These are phyloP conservation scores for Malacoctenus gilli DNA, from an alignment of 2,797 vertebrate species.

Conservation along the genomic window DNA sequence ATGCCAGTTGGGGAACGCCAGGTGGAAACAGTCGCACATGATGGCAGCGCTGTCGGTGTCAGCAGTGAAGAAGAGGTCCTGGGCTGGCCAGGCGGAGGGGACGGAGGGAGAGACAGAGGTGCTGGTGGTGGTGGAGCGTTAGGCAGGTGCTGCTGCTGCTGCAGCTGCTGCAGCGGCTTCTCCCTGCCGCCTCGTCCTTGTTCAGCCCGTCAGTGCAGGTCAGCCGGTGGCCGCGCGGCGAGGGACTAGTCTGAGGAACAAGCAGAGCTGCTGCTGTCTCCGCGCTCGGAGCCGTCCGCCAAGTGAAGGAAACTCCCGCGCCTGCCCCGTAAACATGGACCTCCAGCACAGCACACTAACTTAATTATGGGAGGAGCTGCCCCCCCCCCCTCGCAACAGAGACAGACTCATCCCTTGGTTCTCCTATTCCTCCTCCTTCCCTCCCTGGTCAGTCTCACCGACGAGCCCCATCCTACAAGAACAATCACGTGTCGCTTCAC, in stretches of 20 bases:
- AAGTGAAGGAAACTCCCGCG: constrained; percentile 80
- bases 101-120: constrained; percentile 14
- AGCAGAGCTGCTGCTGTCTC: constrained; percentile 70
- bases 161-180: constrained; percentile 37
- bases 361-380: constrained; percentile 82
- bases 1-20: constrained; percentile 97
- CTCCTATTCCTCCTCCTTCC: constrained; percentile 8
- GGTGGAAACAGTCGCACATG: constrained; percentile 99
- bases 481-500: background rate
- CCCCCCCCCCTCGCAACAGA: constrained; percentile 30
- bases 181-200: constrained; percentile 34
- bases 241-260: constrained; percentile 68
- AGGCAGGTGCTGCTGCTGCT: no score
- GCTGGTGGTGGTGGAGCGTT: constrained; percentile 30
- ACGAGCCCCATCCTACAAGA: constrained; percentile 75
- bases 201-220: constrained; percentile 39
- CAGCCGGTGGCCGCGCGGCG: constrained; percentile 37
- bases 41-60: constrained; percentile 69
- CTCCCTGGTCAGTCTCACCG: constrained; percentile 75
- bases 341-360: constrained; percentile 79
- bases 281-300: constrained; percentile 74
- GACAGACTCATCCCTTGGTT: constrained; percentile 29
- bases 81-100: constrained; percentile 10
- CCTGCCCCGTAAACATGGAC: constrained; percentile 78
- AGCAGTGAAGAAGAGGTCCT: no score